A percentile compares a stretch with the other conserved stretches of the same genome.
phyloP scores from a whole-genome alignment of 2,113 vertebrate genomes.

The Procavia capensis region DNA sequence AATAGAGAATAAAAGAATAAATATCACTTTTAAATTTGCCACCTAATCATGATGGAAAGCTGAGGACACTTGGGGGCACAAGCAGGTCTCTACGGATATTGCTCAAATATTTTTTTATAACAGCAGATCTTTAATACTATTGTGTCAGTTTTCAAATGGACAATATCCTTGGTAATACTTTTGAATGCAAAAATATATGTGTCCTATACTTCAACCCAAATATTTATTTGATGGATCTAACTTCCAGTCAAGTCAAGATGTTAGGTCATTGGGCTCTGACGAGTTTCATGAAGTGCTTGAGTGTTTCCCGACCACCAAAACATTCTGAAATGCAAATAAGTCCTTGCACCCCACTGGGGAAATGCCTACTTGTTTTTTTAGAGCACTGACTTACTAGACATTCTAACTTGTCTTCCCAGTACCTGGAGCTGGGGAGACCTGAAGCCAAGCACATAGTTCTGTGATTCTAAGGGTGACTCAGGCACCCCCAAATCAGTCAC shows the following conservation, averaged over 20 bases:
- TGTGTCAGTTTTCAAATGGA: slow-evolving; percentile 53
- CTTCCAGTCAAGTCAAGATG: neutral
- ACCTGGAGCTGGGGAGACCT: neutral
- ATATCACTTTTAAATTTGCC: slow-evolving; percentile 60
- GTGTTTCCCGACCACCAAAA: slow-evolving; percentile 21
- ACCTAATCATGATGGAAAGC: slow-evolving; percentile 31
- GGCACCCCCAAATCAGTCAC: slow-evolving; percentile 71
- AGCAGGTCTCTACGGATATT: neutral
- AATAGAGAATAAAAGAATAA: slow-evolving; percentile 62
- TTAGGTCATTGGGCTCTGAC: neutral
- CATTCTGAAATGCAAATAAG: slow-evolving; percentile 32
- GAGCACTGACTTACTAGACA: neutral
- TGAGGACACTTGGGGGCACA: slow-evolving; percentile 50
- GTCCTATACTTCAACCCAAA: neutral
- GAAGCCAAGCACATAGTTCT: slow-evolving; percentile 66
- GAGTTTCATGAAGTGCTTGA: neutral
- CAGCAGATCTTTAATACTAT: neutral
- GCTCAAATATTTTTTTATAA: slow-evolving; percentile 45
- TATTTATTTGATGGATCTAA: neutral
- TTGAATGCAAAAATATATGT: slow-evolving; percentile 42
- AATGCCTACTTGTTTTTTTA: neutral
- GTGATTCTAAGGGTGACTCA: neutral
- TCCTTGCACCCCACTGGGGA: slow-evolving; percentile 26
- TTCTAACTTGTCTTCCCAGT: neutral
- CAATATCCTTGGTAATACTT: neutral